Percentiles rank a stretch among this genome's conserved stretches.
These are phyloP conservation scores for Eublepharis macularius DNA, from an alignment of 2,113 vertebrate species.

Conservation along the genomic window DNA sequence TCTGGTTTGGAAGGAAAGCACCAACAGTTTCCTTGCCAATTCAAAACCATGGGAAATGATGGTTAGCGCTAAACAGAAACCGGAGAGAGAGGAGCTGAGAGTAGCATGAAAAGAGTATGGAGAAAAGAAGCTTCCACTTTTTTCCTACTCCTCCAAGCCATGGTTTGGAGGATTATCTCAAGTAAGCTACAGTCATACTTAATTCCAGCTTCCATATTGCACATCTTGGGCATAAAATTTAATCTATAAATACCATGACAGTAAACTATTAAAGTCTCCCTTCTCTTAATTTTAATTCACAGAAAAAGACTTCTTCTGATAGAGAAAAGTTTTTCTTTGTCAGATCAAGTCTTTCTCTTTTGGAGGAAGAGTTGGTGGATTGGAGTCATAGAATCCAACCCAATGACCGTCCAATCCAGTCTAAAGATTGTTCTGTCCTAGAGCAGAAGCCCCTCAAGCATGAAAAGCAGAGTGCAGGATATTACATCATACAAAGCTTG, in stretches of 20 bases:
- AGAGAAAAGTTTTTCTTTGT: too few relatives aligned
- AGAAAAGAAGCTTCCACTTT: background rate
- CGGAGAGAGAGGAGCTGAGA: background rate
- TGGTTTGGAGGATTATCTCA: background rate
- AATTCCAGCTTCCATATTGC: background rate
- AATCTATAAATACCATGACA: background rate
- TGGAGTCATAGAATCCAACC: too few relatives aligned
- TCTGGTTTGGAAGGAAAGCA: background rate
- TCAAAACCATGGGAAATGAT: background rate
- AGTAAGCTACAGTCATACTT: background rate
- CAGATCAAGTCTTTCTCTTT: too few relatives aligned
- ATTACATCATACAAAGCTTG: background rate
- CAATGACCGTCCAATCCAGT: background rate
- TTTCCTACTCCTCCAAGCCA: background rate
- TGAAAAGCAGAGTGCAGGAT: slow-evolving; percentile 9
- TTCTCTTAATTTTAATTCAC: background rate
- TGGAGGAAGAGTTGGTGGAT: too few relatives aligned
- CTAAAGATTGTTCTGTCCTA: slow-evolving; percentile 24
- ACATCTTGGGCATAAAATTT: background rate
- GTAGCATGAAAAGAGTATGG: background rate
- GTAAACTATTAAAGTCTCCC: too few relatives aligned
- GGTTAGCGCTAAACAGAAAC: background rate
- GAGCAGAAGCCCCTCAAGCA: background rate
- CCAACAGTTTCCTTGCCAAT: background rate
- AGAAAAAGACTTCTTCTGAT: too few relatives aligned